Conservation (phyloP, 2,797 vertebrate species). For the Somateria mollissima region DNA sequence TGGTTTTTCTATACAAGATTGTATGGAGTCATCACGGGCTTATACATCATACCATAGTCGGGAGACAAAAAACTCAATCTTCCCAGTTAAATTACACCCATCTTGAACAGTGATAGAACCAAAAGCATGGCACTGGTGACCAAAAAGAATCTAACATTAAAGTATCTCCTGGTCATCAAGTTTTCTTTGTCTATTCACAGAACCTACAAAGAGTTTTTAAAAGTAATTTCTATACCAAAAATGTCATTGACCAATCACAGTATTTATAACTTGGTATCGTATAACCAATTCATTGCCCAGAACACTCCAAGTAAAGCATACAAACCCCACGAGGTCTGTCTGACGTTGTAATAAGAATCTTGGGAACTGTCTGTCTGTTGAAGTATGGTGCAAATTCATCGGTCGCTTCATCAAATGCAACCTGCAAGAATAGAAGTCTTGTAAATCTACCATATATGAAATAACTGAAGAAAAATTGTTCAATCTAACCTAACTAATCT, state of each 20-base stretch:
- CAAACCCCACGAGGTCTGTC: slow-evolving; percentile 95
- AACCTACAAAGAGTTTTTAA: background rate
- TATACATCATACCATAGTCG: background rate
- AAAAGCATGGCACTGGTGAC: too few relatives aligned
- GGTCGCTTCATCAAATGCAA: slow-evolving; percentile 94
- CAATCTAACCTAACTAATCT: background rate
- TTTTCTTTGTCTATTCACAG: background rate
- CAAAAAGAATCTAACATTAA: background rate
- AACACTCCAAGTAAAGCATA: background rate
- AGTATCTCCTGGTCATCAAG: background rate
- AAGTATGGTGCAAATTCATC: slow-evolving; percentile 99
- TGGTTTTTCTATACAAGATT: background rate
- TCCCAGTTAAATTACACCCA: background rate
- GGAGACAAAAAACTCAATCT: too few relatives aligned
- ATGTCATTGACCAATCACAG: background rate
- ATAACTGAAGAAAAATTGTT: background rate
- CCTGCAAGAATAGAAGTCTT: slow-evolving; percentile 75
- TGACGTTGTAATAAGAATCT: slow-evolving; percentile 98
- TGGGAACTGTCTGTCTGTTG: slow-evolving; percentile 91
- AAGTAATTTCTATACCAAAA: background rate
- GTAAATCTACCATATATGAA: background rate
- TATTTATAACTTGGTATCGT: background rate
- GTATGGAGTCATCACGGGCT: background rate
- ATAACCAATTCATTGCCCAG: background rate
- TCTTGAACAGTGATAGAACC: background rate